Evolutionary conservation across 2,888 invertebrate genomes (phyloP), one percentile per base, ranked within the genome.

Genomic region (Choristoneura rosaceana): DNA sequence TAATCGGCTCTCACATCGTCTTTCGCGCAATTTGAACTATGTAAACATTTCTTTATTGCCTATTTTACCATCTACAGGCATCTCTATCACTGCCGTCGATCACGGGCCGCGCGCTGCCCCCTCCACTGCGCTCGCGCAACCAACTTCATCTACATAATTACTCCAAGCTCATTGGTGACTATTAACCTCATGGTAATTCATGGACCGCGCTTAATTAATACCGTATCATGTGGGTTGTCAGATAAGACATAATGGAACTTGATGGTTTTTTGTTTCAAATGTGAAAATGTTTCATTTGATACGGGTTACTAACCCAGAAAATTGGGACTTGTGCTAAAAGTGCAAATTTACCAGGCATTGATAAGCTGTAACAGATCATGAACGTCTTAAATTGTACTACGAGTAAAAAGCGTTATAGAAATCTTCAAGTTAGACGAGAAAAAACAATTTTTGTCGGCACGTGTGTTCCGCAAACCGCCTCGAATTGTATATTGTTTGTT

Each of bases 151-250:
- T 93, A 92, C 93, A 93, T 94, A 93, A 94, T 93, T 90, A 93
- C 92, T 91, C 90, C 84, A 87, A 90, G 91, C 93, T 90, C 93
- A 94, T 93, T 93, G 93, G 92, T 91, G 91, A 93, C 93, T 93
- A 91, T 93, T 92, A 93, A 92, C 90, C 91, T 93, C 89, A 89
- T 89, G 89, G 90, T 93, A 92, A 92, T 90, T 90, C 92, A 89
- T 90, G 90, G 88, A 84, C 82, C 81, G 80, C 84, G 84, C 89
- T 90, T 92, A 93, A 93, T 93, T 93, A 92, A 89, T 89, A 91
- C 90, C 86, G 84, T 90, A 89, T 90, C 91, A 91, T 91, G 91
- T 89, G 90, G 91, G 91, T 83, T 88, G 91, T 87, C 90, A 87
- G 92, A 91, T 90, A 90, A 90, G 84, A 90, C 87, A 85, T 90